Evolutionary conservation across 1,140 invertebrate genomes (phyloP), one percentile per base, ranked within the genome.

Genomic region (Drosophila pachea): DNA sequence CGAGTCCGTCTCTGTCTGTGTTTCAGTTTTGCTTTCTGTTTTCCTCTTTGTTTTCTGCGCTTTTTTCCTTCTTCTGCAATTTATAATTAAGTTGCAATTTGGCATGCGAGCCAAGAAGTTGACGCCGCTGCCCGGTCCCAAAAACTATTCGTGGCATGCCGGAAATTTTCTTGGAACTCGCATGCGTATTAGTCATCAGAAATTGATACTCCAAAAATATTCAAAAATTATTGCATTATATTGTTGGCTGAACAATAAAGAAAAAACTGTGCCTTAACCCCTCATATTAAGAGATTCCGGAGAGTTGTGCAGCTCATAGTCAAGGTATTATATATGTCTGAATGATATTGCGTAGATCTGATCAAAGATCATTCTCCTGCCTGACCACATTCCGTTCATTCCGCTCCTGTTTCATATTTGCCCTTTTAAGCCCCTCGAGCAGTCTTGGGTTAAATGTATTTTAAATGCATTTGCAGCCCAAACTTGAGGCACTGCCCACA

Each of bases 21-120:
- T 42, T 56, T 74, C 49, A 63, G 64, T 38, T 50, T 35, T 61
- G 54, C 29, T 67, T 36, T 67, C 22, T 22, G 22, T 71, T 50
- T 65, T 62, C 29, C 29, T 59, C 16, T 53, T 53, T 59, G 22
- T 61, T 45, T 70, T 63, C 47, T 64, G 22, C 22, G 22, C 42
- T 60, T 64, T 33, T 42, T 31, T 64, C 36, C 9, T 53, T 74
- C 47, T 56, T 49, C 68, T 84, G 81, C 81, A 84, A 84, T 84
- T 84, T 86, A 86, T 84, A 84, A 84, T 84, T 84, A 83, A 84
- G 81, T 86, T 84, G 81, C 81, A 84, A 86, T 84, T 84, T 84
- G 81, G 73, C 73, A 74, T 75, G 81, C 76, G 68, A 74, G 72
- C 72, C 72, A 72, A 74, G 64, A 74, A 73, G 70, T 40, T 69